Evolutionary conservation across 2,888 invertebrate genomes (phyloP), one percentile per base, ranked within the genome.

Genomic region (Ochlodes sylvanus): DNA sequence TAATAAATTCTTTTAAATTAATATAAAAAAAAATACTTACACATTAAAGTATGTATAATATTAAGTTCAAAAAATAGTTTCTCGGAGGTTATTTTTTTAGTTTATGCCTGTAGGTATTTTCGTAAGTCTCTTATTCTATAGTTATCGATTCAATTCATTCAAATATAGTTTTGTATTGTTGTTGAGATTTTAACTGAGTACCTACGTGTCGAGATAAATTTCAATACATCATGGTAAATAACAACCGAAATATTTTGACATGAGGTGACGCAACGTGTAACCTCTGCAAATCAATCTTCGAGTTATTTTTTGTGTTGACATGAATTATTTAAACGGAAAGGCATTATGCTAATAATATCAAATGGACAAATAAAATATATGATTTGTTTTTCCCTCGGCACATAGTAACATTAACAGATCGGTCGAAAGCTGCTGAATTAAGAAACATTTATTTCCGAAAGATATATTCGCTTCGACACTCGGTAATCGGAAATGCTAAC

Each of bases 401-500:
- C 12, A 38, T 12, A 38, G 3, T 12, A 55, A 63, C 34, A 55
- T 12, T 42, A 55, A 63, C 42, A 32, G 27, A 32, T 44, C 44
- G 52, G 41, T 54, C 32, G 27, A 55, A 55, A 63, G 32, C 42
- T 0, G 15, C 12, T 27, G 27, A 63, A 55, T 38, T 38, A 54
- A 42, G 12, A 42, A 63, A 55, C 55, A 63, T 63, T 64, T 47
- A 57, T 64, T 64, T 64, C 32, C 1, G 10, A 64, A 64, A 47
- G 47, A 64, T 64, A 57, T 54, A 64, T 57, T 19, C 41, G 57
- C 38, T n/a, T 47, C 38, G 64, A 47, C 47, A 34, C 27, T 42
- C 63, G 32, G 21, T 3, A 3, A 38, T 47, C 64, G 64, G 57
- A 64, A 55, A 64, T 12, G 57, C 34, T 70, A 41, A 58, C 58